Percentiles rank a stretch among this genome's conserved stretches.
Evolutionary conservation across 2,797 vertebrate species (phyloP).

Genomic region (Amazona finschi): DNA sequence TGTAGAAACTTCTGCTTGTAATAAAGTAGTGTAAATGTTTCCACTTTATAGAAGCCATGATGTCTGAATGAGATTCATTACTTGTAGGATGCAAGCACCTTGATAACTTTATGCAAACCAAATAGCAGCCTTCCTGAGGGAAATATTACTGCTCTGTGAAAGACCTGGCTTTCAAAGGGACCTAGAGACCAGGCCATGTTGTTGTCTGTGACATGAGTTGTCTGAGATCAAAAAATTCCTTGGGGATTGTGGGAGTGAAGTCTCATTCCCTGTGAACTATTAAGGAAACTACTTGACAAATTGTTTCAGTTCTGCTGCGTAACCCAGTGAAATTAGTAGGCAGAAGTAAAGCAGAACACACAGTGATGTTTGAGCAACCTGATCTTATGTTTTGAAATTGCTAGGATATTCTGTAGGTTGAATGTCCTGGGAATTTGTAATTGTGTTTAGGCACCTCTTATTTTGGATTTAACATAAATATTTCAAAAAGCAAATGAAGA

Average conservation of each 20-base stretch:
- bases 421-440: not conserved
- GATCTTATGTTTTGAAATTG: not conserved
- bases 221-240: not conserved
- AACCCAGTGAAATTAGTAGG: not conserved
- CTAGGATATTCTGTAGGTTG: not conserved
- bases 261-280: not conserved
- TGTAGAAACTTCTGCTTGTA: not conserved
- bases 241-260: not conserved
- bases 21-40: not conserved
- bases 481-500: not conserved
- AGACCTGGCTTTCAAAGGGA: not conserved
- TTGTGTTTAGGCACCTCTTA: not conserved
- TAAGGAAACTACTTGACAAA: not conserved
- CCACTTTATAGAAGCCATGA: not conserved
- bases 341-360: not conserved
- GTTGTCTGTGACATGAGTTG: not conserved
- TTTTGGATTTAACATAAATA: not conserved
- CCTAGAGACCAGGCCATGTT: not conserved
- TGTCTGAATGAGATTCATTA: not conserved
- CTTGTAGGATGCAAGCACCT: not conserved
- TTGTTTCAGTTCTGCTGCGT: not conserved
- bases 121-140: not conserved
- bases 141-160: not conserved
- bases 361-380: not conserved
- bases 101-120: not conserved